These are phyloP conservation scores for Huso huso DNA, from an alignment of 2,797 vertebrate species.

Conservation along the genomic window DNA sequence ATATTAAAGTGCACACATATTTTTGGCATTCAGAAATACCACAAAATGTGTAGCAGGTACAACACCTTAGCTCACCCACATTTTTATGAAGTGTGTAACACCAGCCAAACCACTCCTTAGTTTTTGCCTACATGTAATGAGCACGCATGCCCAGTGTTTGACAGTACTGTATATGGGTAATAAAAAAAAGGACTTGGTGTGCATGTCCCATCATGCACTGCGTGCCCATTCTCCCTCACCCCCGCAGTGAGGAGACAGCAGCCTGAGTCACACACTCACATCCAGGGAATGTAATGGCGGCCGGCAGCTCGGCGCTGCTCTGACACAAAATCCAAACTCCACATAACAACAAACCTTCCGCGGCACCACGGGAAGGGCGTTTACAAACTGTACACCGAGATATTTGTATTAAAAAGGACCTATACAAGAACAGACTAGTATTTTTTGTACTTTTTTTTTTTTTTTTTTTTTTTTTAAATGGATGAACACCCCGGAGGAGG, in stretches of 20 bases:
- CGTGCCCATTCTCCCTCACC: conserved; percentile 39
- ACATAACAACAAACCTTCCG: conserved; percentile 31
- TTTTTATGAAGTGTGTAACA: conserved; percentile 1
- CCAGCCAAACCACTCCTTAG: conserved; percentile 7
- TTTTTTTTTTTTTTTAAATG: conserved; percentile 57
- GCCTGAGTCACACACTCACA: conserved; percentile 23
- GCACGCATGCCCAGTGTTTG: conserved; percentile 21
- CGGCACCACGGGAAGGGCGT: conserved; percentile 23
- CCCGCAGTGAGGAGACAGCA: conserved; percentile 34
- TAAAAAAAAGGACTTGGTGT: conserved; percentile 26
- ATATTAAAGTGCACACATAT: no score
- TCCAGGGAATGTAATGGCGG: conserved; percentile 79
- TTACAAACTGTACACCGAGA: background rate
- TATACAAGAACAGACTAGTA: conserved; percentile 20
- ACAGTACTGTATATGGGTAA: conserved; percentile 41
- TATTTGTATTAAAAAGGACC: conserved; percentile 8
- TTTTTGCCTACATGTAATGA: background rate
- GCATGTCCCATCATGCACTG: conserved; percentile 62
- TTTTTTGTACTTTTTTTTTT: conserved; percentile 39
- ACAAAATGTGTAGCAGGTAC: no score
- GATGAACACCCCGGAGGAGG: conserved; percentile 75
- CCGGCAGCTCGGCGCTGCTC: conserved; percentile 55
- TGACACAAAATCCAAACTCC: conserved; percentile 58
- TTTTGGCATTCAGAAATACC: no score
- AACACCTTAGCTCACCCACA: background rate